phyloP scores from a whole-genome alignment of 2,113 vertebrate species.

The Accipiter virgatus region DNA sequence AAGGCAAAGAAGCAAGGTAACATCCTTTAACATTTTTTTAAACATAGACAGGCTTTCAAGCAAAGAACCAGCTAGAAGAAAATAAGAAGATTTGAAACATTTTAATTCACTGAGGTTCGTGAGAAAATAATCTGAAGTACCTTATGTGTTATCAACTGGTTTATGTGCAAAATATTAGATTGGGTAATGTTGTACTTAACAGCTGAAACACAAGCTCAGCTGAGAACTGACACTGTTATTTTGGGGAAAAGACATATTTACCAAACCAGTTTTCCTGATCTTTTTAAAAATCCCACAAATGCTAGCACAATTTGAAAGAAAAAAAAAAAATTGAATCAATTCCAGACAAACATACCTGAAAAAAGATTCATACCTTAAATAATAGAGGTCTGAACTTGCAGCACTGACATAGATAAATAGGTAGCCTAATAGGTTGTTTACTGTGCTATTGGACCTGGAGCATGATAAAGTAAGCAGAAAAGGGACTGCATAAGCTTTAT shows the following conservation, averaged over 20 bases:
- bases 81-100: background rate
- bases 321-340: background rate
- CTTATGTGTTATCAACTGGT: background rate
- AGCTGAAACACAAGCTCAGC: background rate
- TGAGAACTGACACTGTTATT: background rate
- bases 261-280: background rate
- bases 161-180: background rate
- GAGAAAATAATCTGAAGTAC: background rate
- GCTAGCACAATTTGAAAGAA: background rate
- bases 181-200: background rate
- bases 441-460: constrained; percentile 70
- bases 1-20: background rate
- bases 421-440: constrained; percentile 81
- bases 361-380: constrained; percentile 71
- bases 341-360: constrained; percentile 49
- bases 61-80: background rate
- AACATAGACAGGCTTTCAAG: background rate
- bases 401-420: constrained; percentile 79
- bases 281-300: background rate
- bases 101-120: background rate
- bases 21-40: background rate
- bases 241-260: background rate
- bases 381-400: constrained; percentile 75
- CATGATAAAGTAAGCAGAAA: constrained; percentile 63
- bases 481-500: constrained; percentile 48